Conservation (phyloP, 2,888 invertebrate genomes). For the Sabellastarte sp. region DNA sequence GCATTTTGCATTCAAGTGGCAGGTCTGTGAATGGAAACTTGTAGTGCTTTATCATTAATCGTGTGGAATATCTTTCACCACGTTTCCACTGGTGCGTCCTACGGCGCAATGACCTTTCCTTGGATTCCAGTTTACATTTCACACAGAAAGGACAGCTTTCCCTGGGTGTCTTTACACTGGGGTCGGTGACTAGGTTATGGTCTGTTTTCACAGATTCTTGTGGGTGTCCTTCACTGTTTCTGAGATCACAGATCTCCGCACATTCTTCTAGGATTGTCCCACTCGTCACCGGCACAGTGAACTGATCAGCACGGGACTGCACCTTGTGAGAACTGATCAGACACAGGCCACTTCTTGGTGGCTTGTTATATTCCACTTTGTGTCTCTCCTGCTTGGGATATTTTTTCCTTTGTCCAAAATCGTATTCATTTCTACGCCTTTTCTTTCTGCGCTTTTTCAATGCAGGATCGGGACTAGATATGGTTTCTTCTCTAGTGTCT, state of each 20-base stretch:
- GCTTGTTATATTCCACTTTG: too few species aligned
- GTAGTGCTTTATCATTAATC: not conserved
- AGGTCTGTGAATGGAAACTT: not conserved
- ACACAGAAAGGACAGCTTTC: not conserved
- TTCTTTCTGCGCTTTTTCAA: too few species aligned
- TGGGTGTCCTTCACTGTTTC: not conserved
- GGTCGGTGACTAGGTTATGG: too few species aligned
- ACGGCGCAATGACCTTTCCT: not conserved
- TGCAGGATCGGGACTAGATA: too few species aligned
- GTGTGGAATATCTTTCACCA: not conserved
- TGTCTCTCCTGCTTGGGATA: not conserved
- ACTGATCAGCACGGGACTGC: not conserved
- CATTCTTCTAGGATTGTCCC: not conserved
- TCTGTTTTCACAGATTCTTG: too few species aligned
- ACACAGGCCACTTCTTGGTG: too few species aligned
- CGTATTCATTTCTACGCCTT: not conserved
- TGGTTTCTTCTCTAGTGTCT: too few species aligned
- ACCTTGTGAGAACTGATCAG: too few species aligned
- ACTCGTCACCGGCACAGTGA: not conserved
- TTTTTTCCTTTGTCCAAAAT: not conserved
- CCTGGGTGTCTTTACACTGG: not conserved
- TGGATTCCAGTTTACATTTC: not conserved
- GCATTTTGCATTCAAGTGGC: not conserved
- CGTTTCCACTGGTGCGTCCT: not conserved
- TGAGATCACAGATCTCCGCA: not conserved